phyloP scores from a whole-genome alignment of 2,888 invertebrate species.

The Habrosyne pyritoides region DNA sequence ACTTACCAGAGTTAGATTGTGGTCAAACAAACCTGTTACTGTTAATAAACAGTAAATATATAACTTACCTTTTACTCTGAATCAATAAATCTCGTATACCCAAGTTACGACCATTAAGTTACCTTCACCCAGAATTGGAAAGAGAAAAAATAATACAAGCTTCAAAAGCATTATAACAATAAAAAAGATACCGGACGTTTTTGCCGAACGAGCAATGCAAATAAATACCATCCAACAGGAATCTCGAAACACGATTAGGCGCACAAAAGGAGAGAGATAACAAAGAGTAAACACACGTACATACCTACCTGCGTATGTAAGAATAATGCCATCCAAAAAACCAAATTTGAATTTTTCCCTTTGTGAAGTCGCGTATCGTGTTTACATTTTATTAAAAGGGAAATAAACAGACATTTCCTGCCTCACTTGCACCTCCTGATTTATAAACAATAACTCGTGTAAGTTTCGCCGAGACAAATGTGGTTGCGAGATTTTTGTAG shows the following conservation, averaged over 20 bases:
- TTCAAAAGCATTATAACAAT: slow-evolving; percentile 19
- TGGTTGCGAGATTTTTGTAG: no score
- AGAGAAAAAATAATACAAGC: slow-evolving; percentile 5
- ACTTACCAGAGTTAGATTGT: no score
- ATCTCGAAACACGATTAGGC: slow-evolving; percentile 42
- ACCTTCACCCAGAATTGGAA: slow-evolving; percentile 9
- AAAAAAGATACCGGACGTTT: slow-evolving; percentile 19
- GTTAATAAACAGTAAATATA: neutral
- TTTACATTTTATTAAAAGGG: slow-evolving; percentile 61
- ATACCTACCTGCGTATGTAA: slow-evolving; percentile 39
- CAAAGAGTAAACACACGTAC: slow-evolving; percentile 24
- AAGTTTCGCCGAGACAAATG: slow-evolving; percentile 20
- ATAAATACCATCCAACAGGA: slow-evolving; percentile 32
- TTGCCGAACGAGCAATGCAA: slow-evolving; percentile 25
- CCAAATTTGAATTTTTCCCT: slow-evolving; percentile 59
- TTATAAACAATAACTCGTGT: slow-evolving; percentile 18
- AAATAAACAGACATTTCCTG: slow-evolving; percentile 57
- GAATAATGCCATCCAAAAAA: slow-evolving; percentile 52
- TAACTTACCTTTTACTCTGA: neutral
- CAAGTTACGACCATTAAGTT: slow-evolving; percentile 15
- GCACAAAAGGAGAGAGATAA: slow-evolving; percentile 35
- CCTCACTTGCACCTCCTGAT: slow-evolving; percentile 16
- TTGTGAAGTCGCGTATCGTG: slow-evolving; percentile 61
- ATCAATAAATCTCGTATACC: neutral
- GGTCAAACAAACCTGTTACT: no score